Evolutionary conservation across 2,113 vertebrate genomes (phyloP), one percentile per base, ranked within the genome.

Genomic region (Dromaius novaehollandiae): DNA sequence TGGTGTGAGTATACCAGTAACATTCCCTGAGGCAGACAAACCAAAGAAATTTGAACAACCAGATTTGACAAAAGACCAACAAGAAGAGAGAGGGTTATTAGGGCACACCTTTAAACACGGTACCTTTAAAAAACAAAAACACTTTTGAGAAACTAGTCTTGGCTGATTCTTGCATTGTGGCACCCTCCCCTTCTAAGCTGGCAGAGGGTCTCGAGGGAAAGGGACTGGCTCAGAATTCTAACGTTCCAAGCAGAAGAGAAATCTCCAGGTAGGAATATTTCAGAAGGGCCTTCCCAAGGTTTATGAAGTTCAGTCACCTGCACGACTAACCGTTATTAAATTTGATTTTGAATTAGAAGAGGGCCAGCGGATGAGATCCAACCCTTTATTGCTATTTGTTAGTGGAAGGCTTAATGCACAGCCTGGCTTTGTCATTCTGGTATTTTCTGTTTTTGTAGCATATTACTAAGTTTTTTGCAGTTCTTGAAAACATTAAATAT

Each of bases 1-100:
- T 26, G 55, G 3, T 30, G 76, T 3, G 38, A 63, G 56, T 7
- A 1, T 7, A 44, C 0, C 25, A n/a, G 6, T n/a, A 61, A 34
- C n/a, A 32, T 21, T 61, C 19, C 66, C 18, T 46, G 25, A 30
- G 30, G 20, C 30, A 69, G 66, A 32, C 28, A 48, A 46, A 28
- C 30, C 66, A 20, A 44, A 46, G 66, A 69, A 55, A 55, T 55
- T 26, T 13, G 25, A 42, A 69, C 5, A 21, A 69, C 28, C 42
- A 44, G 11, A 30, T 7, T 8, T 26, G 40, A 55, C 25, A 46
- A 48, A 69, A 69, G 32, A n/a, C 60, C 60, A 42, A 46, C 28
- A 69, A 44, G 42, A 69, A 65, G 15, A 65, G 38, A 38, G 38
- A 17, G 16, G 40, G 40, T 42, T 28, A 65, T 42, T 15, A 65